A percentile compares a stretch with the other conserved stretches of the same genome.
phyloP scores from a whole-genome alignment of 2,113 vertebrate species.

The Phrynosoma blainvillii region DNA sequence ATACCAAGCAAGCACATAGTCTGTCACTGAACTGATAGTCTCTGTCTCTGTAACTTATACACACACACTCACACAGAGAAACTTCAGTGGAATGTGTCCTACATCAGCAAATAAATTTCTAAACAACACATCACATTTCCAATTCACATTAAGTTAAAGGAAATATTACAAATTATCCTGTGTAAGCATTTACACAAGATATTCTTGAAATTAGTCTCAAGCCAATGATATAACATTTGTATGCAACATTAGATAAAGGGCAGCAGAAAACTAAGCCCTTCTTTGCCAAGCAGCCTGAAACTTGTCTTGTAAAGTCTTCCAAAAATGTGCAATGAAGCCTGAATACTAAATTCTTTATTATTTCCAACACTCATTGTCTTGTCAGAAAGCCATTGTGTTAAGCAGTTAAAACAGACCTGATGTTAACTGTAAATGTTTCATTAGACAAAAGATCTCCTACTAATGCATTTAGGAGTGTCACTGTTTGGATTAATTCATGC shows the following conservation, averaged over 20 bases:
- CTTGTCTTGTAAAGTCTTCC: background rate
- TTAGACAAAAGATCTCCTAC: background rate
- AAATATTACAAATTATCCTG: background rate
- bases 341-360: slow-evolving; percentile 22
- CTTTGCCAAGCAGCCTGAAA: slow-evolving; percentile 5
- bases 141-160: background rate
- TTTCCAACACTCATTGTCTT: background rate
- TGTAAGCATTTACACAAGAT: background rate
- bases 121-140: background rate
- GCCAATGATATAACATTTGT: background rate
- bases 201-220: background rate
- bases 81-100: background rate
- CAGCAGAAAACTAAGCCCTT: background rate
- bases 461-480: background rate
- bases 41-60: background rate
- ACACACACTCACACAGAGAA: no score
- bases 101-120: background rate
- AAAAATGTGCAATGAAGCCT: slow-evolving; percentile 20
- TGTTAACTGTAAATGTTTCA: slow-evolving; percentile 24
- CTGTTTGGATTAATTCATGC: background rate
- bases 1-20: background rate
- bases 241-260: background rate
- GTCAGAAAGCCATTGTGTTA: background rate
- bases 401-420: background rate
- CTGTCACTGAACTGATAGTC: no score